Evolutionary conservation across 2,888 invertebrate genomes (phyloP).

Genomic region (Drosophila suboccidentalis): DNA sequence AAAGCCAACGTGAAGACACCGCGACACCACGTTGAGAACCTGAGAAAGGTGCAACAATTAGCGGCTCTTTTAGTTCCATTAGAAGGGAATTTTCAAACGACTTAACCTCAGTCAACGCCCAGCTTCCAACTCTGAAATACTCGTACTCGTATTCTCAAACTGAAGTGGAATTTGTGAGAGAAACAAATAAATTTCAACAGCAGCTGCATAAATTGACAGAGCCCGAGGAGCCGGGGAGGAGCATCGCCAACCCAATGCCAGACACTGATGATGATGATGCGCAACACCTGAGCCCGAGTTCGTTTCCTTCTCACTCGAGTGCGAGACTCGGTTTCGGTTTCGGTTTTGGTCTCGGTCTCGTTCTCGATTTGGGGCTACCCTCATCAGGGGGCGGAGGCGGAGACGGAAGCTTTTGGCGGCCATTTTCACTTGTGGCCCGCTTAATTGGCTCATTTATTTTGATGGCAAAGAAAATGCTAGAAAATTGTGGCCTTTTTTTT

Average conservation of each 20-base stretch:
- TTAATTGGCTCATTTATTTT: constrained; percentile 81
- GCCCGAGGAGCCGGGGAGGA: background rate
- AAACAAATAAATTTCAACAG: constrained; percentile 62
- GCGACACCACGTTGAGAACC: constrained; percentile 13
- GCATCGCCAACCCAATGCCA: constrained; percentile 15
- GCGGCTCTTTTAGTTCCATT: constrained; percentile 72
- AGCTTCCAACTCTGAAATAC: constrained; percentile 1
- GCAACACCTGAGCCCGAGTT: constrained; percentile 64
- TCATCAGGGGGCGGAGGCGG: constrained; percentile 50
- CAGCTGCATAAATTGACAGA: constrained; percentile 50
- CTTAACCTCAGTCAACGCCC: constrained; percentile 66
- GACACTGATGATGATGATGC: constrained; percentile 66
- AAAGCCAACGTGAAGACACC: constrained; percentile 12
- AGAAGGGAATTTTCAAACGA: constrained; percentile 65
- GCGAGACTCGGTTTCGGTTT: constrained; percentile 3
- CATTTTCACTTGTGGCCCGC: constrained; percentile 65
- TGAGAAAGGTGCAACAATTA: constrained; percentile 65
- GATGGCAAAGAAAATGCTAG: constrained; percentile 77
- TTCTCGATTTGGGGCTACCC: constrained; percentile 52
- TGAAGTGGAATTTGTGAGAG: constrained; percentile 18
- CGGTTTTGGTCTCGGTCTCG: background rate
- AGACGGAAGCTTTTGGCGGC: constrained; percentile 44
- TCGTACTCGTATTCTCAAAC: constrained; percentile 1
- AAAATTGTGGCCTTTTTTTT: constrained; percentile 63
- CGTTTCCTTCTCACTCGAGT: constrained; percentile 29